Evolutionary conservation across 2,797 vertebrate genomes (phyloP), one percentile per base, ranked within the genome.

Genomic region (Nyctalus aviator): DNA sequence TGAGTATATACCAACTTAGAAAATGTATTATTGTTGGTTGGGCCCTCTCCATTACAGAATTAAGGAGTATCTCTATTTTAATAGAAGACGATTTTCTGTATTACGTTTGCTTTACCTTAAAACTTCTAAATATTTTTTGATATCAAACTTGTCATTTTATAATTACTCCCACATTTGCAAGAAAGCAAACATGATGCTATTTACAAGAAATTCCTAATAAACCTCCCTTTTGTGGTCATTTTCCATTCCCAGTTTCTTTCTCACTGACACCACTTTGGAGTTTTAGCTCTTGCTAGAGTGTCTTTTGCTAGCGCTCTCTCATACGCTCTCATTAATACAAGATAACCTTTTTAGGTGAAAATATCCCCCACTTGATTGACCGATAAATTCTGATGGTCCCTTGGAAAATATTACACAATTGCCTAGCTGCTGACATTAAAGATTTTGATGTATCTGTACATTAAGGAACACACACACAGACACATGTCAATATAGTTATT

Each of bases 71-170:
- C 94, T 55, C 57, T 97, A 59, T 68, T 93, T 76, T 91, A 91
- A 93, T 27, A 94, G 87, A 85, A 97, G 91, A 78, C 92, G 30
- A 96, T 88, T 87, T 96, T 62, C 64, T 78, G 32, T 44, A 46
- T 93, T 88, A 18, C 37, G 71, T 91, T 85, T 96, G 50, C 77
- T 97, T 88, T 90, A 96, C 71, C 32, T 83, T 96, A 96, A 93
- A 97, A 79, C 95, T 96, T 50, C 84, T 96, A 89, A 94, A 95
- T 50, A 81, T 94, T 93, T 95, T 82, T 20, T 96, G 71, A 25
- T 37, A 81, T 94, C 95, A 97, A 92, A 15, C 64, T 30, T 94
- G 64, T 84, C 71, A 95, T 96, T 97, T 97, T 95, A 79, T 85
- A 83, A 91, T 93, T 84, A 18, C n/a, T 94, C n/a, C n/a, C 88